Conservation (phyloP, 2,113 vertebrate species). For the Hyaena hyaena region DNA sequence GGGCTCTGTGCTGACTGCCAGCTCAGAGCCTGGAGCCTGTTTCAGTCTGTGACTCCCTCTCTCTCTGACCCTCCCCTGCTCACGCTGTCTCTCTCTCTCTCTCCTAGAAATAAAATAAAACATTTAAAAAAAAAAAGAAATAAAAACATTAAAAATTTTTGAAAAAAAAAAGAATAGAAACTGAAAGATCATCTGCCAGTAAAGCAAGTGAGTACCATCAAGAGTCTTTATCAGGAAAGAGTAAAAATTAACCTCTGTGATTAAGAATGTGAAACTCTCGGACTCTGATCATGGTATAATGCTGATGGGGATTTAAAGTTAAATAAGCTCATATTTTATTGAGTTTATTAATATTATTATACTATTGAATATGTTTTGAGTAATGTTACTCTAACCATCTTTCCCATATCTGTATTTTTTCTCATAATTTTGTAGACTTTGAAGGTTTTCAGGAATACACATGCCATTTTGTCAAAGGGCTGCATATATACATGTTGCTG, state of each 20-base stretch:
- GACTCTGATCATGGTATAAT: background rate
- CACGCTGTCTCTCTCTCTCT: no score
- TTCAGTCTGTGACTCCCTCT: no score
- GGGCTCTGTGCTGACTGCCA: no score
- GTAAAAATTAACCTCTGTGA: background rate
- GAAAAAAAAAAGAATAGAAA: background rate
- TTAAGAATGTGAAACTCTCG: background rate
- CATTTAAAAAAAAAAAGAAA: no score
- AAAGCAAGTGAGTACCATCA: background rate
- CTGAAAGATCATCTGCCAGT: background rate
- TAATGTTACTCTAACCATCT: background rate
- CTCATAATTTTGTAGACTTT: background rate
- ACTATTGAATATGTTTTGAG: background rate
- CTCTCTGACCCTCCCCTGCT: no score
- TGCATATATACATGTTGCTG: background rate
- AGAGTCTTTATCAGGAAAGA: background rate
- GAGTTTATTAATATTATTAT: background rate
- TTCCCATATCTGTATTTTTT: background rate
- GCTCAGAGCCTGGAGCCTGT: no score
- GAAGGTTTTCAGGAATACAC: background rate
- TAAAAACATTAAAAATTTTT: no score
- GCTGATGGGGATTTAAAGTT: background rate
- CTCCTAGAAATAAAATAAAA: no score
- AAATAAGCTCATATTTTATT: background rate
- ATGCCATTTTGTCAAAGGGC: background rate